phyloP scores from a whole-genome alignment of 1,140 invertebrate genomes.

The Drosophila eugracilis region DNA sequence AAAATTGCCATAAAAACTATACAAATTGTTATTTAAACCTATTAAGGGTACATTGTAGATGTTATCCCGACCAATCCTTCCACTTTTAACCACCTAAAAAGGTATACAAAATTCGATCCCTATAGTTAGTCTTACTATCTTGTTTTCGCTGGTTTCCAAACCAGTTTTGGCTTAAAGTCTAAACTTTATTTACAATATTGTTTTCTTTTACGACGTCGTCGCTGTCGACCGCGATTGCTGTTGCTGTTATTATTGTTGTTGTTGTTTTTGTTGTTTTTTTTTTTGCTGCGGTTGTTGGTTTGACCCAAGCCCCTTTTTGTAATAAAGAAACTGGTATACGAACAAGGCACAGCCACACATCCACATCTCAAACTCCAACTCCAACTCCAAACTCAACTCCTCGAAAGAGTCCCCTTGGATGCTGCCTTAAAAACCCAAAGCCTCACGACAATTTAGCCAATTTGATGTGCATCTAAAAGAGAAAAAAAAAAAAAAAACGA shows the following conservation, averaged over 20 bases:
- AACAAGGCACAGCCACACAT: constrained; percentile 57
- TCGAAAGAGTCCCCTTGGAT: constrained; percentile 35
- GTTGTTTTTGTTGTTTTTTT: constrained; percentile 48
- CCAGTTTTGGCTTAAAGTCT: constrained; percentile 77
- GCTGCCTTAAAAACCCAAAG: constrained; percentile 18
- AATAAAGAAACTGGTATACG: constrained; percentile 80
- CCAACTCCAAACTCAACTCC: constrained; percentile 1
- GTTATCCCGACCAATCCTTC: no score
- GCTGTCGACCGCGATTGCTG: constrained; percentile 51
- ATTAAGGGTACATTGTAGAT: no score
- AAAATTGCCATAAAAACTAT: no score
- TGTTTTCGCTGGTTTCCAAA: constrained; percentile 66
- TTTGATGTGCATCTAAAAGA: constrained; percentile 62
- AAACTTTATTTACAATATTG: constrained; percentile 83
- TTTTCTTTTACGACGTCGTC: constrained; percentile 76
- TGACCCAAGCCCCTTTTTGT: constrained; percentile 80
- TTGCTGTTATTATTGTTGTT: constrained; percentile 37
- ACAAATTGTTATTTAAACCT: not conserved
- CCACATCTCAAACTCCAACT: constrained; percentile 5
- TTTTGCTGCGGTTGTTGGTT: constrained; percentile 65
- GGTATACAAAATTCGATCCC: constrained; percentile 29
- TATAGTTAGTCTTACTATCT: constrained; percentile 25
- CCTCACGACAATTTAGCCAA: constrained; percentile 77
- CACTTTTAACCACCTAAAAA: not conserved
- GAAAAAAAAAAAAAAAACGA: not conserved